Evolutionary conservation across 2,888 invertebrate genomes (phyloP).

Genomic region (Dichetophora obliterata): DNA sequence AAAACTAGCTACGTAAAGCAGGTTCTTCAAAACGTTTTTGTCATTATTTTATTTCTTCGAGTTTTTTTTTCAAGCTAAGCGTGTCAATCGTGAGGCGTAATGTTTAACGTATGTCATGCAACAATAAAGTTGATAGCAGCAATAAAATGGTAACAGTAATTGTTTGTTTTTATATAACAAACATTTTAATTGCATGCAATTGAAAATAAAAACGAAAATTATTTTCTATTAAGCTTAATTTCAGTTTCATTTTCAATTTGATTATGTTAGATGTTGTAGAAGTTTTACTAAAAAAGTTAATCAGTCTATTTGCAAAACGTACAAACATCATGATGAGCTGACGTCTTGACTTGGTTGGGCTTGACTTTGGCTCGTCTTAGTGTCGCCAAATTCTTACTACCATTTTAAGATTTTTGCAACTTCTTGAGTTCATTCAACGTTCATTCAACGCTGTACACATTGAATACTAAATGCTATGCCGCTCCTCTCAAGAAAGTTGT

Average conservation of each 20-base stretch:
- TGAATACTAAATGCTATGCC: conserved; percentile 12
- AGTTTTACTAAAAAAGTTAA: background rate
- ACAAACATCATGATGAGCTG: background rate
- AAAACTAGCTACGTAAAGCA: no score
- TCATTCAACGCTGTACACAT: background rate
- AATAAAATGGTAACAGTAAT: no score
- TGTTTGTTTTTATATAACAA: background rate
- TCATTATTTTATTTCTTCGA: no score
- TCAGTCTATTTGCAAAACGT: background rate
- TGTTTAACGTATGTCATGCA: no score
- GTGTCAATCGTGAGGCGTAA: no score
- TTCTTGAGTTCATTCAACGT: background rate
- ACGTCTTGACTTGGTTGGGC: background rate
- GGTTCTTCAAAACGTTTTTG: no score
- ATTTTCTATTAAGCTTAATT: background rate
- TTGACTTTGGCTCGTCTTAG: background rate
- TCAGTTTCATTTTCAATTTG: background rate
- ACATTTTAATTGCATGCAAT: background rate
- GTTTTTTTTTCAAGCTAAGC: no score
- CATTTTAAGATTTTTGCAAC: background rate
- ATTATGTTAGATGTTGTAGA: background rate
- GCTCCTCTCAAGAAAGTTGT: background rate
- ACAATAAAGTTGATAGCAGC: no score
- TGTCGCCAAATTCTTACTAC: background rate
- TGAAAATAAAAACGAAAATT: no score